Evolutionary conservation across 2,888 invertebrate species (phyloP), one percentile per base, ranked within the genome.

Genomic region (Eumerus sabulonum): DNA sequence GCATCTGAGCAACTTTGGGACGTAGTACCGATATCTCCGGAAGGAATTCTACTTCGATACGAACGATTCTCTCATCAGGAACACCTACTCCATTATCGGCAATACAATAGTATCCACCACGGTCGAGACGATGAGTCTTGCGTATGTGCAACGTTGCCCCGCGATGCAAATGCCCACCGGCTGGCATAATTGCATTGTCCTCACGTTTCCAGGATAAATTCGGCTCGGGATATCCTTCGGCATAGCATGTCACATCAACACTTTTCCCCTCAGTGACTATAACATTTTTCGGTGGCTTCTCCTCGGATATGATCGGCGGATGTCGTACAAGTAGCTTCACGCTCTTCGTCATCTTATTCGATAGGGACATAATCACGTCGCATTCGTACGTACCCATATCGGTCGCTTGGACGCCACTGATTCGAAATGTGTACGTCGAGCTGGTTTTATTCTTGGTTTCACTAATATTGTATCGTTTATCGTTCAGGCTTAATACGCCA

Each of bases 161-260:
- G 16, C 84, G 82, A 17, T 84, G 82, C 3, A 64, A 50, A 47
- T 85, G 84, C 2, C 89, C 89, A 0, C 89, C 89, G 3, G 84
- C 84, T 0, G 89, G 89, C 86, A 89, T 86, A 11, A 89, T 85
- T 9, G 90, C 91, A 79, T 94, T 91, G 50, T 92, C 92, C 88
- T 92, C 90, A 48, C 92, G 92, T 74, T 92, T 91, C 94, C 94
- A 94, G 0, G 91, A 90, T 13, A 93, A 90, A 59, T 91, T 91
- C 0, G 95, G 95, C 83, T 92, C 91, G 0, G 96, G 96, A 86
- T 93, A 95, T 0, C 96, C 96, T 82, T 92, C 92, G 0, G 95
- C 95, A 56, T 92, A 91, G 84, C 96, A 96, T 77, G 92, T 92
- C 0, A 93, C 82, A 82, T 88, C 87, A 9, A 86, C 82, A 14